phyloP scores from a whole-genome alignment of 1,140 invertebrate species.

The Lordiphosa clarofinis region DNA sequence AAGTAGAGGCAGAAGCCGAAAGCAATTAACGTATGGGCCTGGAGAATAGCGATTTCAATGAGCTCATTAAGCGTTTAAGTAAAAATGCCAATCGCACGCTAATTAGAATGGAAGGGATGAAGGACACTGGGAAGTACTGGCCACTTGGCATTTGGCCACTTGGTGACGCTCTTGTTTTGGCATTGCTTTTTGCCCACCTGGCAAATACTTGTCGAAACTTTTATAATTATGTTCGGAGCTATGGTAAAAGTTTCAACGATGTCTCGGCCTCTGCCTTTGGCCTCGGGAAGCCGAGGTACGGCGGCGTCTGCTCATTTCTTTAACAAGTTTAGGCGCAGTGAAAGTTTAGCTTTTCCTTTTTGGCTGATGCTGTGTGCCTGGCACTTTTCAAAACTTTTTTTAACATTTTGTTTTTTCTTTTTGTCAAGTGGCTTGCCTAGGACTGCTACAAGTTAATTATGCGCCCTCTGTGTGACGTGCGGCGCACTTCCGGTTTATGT shows the following conservation, averaged over 20 bases:
- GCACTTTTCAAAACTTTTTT: constrained; percentile 13
- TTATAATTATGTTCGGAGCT: constrained; percentile 76
- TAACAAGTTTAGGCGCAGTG: constrained; percentile 60
- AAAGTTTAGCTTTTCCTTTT: constrained; percentile 50
- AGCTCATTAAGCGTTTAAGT: constrained; percentile 75
- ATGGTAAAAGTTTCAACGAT: constrained; percentile 70
- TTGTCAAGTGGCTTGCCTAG: constrained; percentile 36
- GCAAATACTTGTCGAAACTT: constrained; percentile 77
- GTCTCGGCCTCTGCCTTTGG: constrained; percentile 27
- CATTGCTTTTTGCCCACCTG: constrained; percentile 54
- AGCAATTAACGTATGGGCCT: constrained; percentile 36
- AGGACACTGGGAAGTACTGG: constrained; percentile 18
- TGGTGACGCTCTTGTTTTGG: constrained; percentile 37
- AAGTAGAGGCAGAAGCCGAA: constrained; percentile 5
- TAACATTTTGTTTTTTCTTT: constrained; percentile 14
- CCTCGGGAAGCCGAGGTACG: constrained; percentile 8
- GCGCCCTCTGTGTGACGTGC: constrained; percentile 38
- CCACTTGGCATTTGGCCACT: constrained; percentile 62
- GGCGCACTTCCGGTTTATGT: constrained; percentile 59
- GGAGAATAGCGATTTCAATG: constrained; percentile 50
- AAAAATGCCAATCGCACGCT: constrained; percentile 74
- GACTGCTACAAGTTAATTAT: constrained; percentile 69
- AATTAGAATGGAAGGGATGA: constrained; percentile 51
- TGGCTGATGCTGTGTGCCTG: constrained; percentile 12
- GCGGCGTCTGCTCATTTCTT: constrained; percentile 48